Percentiles rank a stretch among this genome's conserved stretches.
phyloP scores from a whole-genome alignment of 1,140 invertebrate species.

The Leptopilina boulardi region DNA sequence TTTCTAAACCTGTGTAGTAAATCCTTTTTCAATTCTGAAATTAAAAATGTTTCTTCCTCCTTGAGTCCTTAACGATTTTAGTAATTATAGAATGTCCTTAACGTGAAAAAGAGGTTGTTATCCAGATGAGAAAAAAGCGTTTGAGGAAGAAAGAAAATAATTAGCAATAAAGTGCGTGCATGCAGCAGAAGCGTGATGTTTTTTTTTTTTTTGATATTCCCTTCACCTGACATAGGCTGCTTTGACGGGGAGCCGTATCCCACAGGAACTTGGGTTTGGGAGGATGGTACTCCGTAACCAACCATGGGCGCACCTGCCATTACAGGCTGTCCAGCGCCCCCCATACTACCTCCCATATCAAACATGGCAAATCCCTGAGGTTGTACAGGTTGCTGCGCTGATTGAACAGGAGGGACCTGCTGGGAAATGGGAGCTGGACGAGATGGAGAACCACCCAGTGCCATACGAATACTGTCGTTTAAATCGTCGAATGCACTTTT shows the following conservation, averaged over 20 bases:
- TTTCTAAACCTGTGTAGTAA: too few species aligned
- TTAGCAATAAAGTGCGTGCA: constrained; percentile 22
- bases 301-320: constrained; percentile 53
- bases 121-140: constrained; percentile 36
- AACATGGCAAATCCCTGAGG: constrained; percentile 60
- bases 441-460: constrained; percentile 80
- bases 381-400: constrained; percentile 56
- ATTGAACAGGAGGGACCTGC: constrained; percentile 66
- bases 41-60: too few species aligned
- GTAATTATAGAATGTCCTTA: neutral
- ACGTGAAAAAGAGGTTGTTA: neutral
- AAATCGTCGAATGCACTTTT: constrained; percentile 84
- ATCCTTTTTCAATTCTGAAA: too few species aligned
- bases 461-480: constrained; percentile 83
- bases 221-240: constrained; percentile 77
- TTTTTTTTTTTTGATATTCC: constrained; percentile 55
- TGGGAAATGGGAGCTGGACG: constrained; percentile 64
- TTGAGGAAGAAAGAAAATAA: constrained; percentile 27
- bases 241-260: constrained; percentile 80
- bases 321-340: constrained; percentile 56
- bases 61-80: too few species aligned
- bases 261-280: constrained; percentile 69
- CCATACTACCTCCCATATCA: constrained; percentile 54
- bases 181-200: constrained; percentile 48
- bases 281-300: constrained; percentile 64